phyloP scores from a whole-genome alignment of 92 coral and sea anemone species.

The Palythoa caribaeorum region DNA sequence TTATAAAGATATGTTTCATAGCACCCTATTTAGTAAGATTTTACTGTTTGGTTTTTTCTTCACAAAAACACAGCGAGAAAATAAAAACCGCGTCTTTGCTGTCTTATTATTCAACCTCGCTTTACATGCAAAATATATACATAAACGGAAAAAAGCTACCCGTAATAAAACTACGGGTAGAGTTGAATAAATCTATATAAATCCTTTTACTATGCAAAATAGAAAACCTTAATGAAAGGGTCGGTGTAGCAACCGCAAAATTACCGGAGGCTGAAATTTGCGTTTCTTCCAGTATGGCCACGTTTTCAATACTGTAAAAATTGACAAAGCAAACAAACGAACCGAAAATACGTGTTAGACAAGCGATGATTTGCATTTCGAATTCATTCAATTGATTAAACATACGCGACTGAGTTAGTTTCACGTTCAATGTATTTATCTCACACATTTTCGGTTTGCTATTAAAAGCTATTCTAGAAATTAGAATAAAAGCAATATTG shows the following conservation, averaged over 20 bases:
- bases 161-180: not conserved
- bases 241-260: not conserved
- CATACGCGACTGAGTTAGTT: not conserved
- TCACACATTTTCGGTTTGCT: not conserved
- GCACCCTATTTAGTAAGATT: not conserved
- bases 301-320: not conserved
- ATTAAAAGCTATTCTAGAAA: not conserved
- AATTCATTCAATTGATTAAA: not conserved
- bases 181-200: not conserved
- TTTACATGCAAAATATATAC: not conserved
- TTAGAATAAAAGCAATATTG: not conserved
- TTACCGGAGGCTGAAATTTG: slow-evolving; percentile 5
- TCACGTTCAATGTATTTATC: not conserved
- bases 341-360: not conserved
- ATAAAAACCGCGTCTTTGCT: not conserved
- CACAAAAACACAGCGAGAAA: not conserved
- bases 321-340: slow-evolving; percentile 22
- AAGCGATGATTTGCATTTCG: slow-evolving; percentile 13
- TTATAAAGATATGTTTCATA: not conserved
- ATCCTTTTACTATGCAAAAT: not conserved
- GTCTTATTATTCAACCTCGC: not conserved
- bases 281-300: slow-evolving; percentile 10
- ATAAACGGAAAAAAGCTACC: not conserved
- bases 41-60: not conserved
- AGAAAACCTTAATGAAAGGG: not conserved